Evolutionary conservation across 2,888 invertebrate species (phyloP).

Genomic region (Parnassius apollo): DNA sequence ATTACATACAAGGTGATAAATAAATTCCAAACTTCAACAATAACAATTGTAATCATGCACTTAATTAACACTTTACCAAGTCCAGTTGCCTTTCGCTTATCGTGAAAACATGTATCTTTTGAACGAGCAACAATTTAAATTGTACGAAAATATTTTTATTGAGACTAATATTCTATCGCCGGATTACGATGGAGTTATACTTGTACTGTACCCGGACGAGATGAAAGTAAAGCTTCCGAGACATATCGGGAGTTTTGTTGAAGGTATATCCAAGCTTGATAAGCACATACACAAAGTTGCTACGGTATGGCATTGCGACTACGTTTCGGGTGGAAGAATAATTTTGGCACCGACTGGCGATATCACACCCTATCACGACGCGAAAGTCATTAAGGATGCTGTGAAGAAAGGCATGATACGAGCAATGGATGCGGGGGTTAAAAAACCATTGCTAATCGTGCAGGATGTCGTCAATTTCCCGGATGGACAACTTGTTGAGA

Average conservation of each 20-base stretch:
- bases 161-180: slow-evolving; percentile 66
- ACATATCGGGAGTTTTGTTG: slow-evolving; percentile 59
- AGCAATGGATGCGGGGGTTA: slow-evolving; percentile 92
- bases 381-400: slow-evolving; percentile 81
- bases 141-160: slow-evolving; percentile 70
- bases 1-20: not conserved
- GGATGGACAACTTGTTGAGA: slow-evolving; percentile 88
- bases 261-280: slow-evolving; percentile 53
- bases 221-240: slow-evolving; percentile 65
- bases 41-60: not conserved
- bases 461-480: slow-evolving; percentile 85
- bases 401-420: slow-evolving; percentile 88
- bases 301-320: slow-evolving; percentile 82
- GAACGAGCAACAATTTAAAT: slow-evolving; percentile 46
- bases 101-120: slow-evolving; percentile 17
- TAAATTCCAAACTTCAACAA: not conserved
- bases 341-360: slow-evolving; percentile 89
- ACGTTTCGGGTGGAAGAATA: slow-evolving; percentile 83
- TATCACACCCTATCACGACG: slow-evolving; percentile 82
- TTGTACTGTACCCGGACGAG: slow-evolving; percentile 80
- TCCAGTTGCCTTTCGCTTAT: slow-evolving; percentile 12
- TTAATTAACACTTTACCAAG: not conserved
- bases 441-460: slow-evolving; percentile 88
- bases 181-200: slow-evolving; percentile 83
- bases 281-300: slow-evolving; percentile 70